Conservation (phyloP, 2,113 vertebrate genomes). For the Solenodon paradoxus region DNA sequence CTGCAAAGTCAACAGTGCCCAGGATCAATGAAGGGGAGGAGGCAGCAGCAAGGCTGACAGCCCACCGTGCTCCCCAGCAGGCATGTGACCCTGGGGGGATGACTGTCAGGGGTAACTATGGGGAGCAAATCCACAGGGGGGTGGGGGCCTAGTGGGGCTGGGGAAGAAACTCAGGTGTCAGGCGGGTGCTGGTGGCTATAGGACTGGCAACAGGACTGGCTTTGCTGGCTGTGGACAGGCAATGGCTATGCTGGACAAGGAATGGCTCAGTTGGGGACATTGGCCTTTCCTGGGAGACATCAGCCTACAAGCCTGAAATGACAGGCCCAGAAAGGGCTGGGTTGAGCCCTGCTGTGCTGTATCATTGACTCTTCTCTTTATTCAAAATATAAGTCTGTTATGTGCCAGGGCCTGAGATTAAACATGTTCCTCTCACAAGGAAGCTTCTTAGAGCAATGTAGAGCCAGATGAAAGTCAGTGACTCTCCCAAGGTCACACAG, state of each 20-base stretch:
- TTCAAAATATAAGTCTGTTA: background rate
- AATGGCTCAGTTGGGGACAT: background rate
- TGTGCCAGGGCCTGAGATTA: background rate
- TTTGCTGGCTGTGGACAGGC: background rate
- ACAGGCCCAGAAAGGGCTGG: background rate
- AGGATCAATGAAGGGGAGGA: slow-evolving; percentile 79
- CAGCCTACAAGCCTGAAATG: background rate
- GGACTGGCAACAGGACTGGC: background rate
- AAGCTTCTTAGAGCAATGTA: background rate
- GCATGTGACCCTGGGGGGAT: slow-evolving; percentile 61
- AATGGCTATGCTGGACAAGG: background rate
- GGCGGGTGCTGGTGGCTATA: background rate
- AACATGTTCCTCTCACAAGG: background rate
- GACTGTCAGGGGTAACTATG: slow-evolving; percentile 70
- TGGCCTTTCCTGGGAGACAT: background rate
- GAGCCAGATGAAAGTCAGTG: background rate
- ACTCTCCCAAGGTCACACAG: background rate
- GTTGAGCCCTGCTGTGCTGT: background rate
- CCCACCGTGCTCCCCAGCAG: slow-evolving; percentile 66
- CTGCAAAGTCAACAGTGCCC: slow-evolving; percentile 77
- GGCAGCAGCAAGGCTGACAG: slow-evolving; percentile 67
- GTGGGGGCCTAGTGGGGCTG: background rate
- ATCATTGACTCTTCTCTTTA: background rate
- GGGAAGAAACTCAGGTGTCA: slow-evolving; percentile 64
- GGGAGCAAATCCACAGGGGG: slow-evolving; percentile 66